Percentiles rank a stretch among this genome's conserved stretches.
These are phyloP conservation scores for Tetrapedia diversipes DNA, from an alignment of 2,888 invertebrate genomes.

Conservation along the genomic window DNA sequence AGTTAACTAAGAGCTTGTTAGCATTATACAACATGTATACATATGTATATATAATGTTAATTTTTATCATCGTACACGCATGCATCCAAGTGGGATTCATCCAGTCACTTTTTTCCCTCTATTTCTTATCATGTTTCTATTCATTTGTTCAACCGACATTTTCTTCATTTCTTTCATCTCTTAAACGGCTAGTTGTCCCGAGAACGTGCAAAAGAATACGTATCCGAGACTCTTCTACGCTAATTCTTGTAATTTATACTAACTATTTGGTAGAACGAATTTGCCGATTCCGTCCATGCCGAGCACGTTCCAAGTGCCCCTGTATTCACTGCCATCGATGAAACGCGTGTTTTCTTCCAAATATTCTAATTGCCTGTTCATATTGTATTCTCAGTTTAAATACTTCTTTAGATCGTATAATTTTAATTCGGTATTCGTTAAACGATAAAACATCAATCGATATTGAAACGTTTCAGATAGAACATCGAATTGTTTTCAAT, in stretches of 20 bases:
- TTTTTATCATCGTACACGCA: too few relatives aligned
- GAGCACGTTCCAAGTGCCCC: conserved; percentile 85
- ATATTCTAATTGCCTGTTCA: neutral
- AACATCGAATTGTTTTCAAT: neutral
- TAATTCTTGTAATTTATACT: conserved; percentile 48
- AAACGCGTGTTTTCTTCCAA: conserved; percentile 28
- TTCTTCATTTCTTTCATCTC: neutral
- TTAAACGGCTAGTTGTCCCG: neutral
- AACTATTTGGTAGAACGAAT: conserved; percentile 86
- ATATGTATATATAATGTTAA: too few relatives aligned
- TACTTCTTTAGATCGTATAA: neutral
- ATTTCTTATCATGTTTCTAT: too few relatives aligned
- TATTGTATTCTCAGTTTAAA: neutral
- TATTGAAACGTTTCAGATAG: neutral
- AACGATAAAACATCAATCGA: neutral
- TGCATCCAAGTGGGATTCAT: too few relatives aligned
- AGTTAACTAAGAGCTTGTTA: neutral
- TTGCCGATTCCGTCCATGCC: conserved; percentile 86
- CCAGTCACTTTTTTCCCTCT: neutral
- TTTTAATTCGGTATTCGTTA: neutral
- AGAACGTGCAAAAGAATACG: neutral
- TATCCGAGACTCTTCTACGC: neutral
- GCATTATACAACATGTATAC: too few relatives aligned
- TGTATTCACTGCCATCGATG: conserved; percentile 78
- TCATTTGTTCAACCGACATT: neutral